Evolutionary conservation across 2,797 vertebrate species (phyloP), one percentile per base, ranked within the genome.

Genomic region (Tinamus major): DNA sequence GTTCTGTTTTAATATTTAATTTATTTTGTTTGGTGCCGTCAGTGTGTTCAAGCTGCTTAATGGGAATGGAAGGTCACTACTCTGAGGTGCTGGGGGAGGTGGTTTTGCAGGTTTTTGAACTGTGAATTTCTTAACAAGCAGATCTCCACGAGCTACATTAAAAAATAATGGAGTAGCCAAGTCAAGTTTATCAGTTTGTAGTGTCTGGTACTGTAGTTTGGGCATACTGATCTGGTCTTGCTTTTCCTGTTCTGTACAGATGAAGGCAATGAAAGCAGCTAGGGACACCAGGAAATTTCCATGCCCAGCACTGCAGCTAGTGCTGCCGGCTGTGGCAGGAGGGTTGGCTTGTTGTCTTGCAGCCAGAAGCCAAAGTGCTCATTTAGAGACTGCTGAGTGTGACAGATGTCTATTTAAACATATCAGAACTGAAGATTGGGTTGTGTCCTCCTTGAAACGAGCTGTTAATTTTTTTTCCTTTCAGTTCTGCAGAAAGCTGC

Each of bases 301-400:
- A 80, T 29, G 82, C 46, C 33, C 83, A 41, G 35, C 31, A 8
- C 48, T 71, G 41, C 42, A 85, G 70, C 37, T 76, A 37, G 55
- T 85, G 31, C 31, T 76, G n/a, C 31, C 70, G 41, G 29, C 75
- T 89, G 42, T 69, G 79, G 56, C 80, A 87, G 78, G 59, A 74
- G 72, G 31, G n/a, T 20, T 35, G 31, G 15, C 78, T 92, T 20
- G 9, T 75, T 87, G 72, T 78, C 65, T 68, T 84, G 59, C 48
- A 89, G 87, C 58, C 72, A 96, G 85, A 56, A 89, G 29, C 49
- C 68, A 55, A 39, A 89, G 56, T 6, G 68, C 61, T 89, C 46
- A 24, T 41, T 69, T n/a, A 18, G 39, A 51, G 49, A 44, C 41
- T 56, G 48, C 33, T 9, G 27, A 59, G 23, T 42, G 41, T 79